These are phyloP conservation scores for Indri indri DNA, from an alignment of 2,113 vertebrate species.

Conservation along the genomic window DNA sequence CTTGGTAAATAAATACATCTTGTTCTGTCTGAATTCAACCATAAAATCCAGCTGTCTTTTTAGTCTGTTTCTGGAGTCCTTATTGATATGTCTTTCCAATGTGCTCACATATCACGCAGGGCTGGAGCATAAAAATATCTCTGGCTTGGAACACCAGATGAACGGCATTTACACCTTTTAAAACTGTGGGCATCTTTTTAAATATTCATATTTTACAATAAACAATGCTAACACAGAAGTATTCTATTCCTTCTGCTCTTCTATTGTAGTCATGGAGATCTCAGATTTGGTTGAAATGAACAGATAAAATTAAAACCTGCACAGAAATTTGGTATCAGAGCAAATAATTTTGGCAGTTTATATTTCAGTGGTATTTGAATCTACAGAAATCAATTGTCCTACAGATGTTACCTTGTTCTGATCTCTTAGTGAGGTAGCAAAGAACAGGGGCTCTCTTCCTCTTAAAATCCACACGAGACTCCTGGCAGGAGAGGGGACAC, in stretches of 20 bases:
- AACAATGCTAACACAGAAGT: slow-evolving; percentile 66
- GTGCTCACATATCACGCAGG: slow-evolving; percentile 31
- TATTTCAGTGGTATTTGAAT: neutral
- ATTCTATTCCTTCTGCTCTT: slow-evolving; percentile 70
- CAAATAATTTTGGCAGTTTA: slow-evolving; percentile 11
- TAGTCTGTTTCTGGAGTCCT: neutral
- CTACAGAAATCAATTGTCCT: neutral
- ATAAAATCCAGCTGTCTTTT: neutral
- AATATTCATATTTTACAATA: slow-evolving; percentile 68
- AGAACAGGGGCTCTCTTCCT: neutral
- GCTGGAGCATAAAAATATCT: slow-evolving; percentile 55
- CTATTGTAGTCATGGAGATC: slow-evolving; percentile 78
- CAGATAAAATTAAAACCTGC: slow-evolving; percentile 68
- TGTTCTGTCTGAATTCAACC: neutral
- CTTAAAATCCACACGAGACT: neutral
- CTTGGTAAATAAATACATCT: neutral
- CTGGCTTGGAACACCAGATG: slow-evolving; percentile 51
- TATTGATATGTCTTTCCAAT: neutral
- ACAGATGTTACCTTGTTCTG: neutral
- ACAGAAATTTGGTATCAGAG: slow-evolving; percentile 25
- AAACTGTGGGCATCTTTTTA: slow-evolving; percentile 67
- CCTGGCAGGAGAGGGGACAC: too few relatives aligned
- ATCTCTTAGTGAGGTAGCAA: neutral
- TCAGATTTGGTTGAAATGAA: slow-evolving; percentile 49
- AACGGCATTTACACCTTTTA: slow-evolving; percentile 69